These are phyloP conservation scores for Beris chalybata DNA, from an alignment of 2,888 invertebrate genomes.

Conservation along the genomic window DNA sequence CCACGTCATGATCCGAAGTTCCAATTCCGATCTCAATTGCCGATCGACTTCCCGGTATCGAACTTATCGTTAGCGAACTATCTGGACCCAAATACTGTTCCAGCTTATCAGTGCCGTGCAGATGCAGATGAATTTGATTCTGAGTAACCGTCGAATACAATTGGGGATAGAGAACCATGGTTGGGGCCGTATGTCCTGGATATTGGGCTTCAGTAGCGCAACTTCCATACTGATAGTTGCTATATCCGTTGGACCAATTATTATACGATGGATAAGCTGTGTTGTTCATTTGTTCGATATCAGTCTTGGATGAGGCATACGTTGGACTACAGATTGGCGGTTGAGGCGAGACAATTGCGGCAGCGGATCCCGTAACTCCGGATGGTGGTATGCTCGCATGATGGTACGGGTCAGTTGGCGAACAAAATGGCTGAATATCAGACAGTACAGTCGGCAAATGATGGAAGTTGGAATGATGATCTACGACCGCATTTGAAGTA, in stretches of 20 bases:
- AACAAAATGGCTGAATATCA: conserved; percentile 60
- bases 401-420: conserved; percentile 56
- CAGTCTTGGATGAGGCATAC: conserved; percentile 44
- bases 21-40: conserved; percentile 60
- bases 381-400: conserved; percentile 48
- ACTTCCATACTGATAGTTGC: conserved; percentile 69
- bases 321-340: conserved; percentile 49
- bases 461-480: conserved; percentile 61
- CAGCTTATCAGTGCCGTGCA: conserved; percentile 70
- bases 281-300: conserved; percentile 50
- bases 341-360: conserved; percentile 45
- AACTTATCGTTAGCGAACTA: conserved; percentile 63
- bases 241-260: conserved; percentile 65
- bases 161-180: conserved; percentile 77
- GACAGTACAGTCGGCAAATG: conserved; percentile 64
- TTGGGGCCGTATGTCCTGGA: conserved; percentile 56
- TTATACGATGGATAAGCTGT: conserved; percentile 51
- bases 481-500: conserved; percentile 46
- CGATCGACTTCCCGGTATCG: conserved; percentile 55
- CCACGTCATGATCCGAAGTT: conserved; percentile 52
- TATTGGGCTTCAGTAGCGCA: conserved; percentile 53
- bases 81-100: conserved; percentile 67
- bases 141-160: conserved; percentile 83
- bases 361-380: conserved; percentile 41
- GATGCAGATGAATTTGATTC: conserved; percentile 81